Evolutionary conservation across 2,888 invertebrate species (phyloP), one percentile per base, ranked within the genome.

Genomic region (Therioaphis trifolii): DNA sequence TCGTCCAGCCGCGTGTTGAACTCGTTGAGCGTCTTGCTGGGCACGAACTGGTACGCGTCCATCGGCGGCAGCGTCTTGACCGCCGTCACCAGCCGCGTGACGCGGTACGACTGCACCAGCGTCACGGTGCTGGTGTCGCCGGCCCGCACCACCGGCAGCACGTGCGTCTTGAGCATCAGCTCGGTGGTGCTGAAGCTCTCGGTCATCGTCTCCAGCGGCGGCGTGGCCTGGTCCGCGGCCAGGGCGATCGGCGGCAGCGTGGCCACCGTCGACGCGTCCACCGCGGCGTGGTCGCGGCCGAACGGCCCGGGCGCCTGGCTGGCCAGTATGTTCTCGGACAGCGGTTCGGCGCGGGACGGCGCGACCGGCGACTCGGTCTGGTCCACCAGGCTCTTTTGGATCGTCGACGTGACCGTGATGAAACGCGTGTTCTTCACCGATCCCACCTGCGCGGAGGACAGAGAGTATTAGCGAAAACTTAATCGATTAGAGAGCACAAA

Each of bases 151-250:
- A 96, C 92, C 0, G 97, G 97, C 77, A 97, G 89, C 85, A 97
- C 92, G 88, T 96, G 96, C 0, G 97, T 97, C 89, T 96, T 96
- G 24, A 96, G 89, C 90, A 96, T 93, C 14, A 94, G 91, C 89
- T 96, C 95, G 0, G 96, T 96, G 7, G 96, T 96, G 87, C 96
- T 96, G 89, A 96, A 97, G 4, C 96, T 96, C 89, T 97, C 96
- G 0, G 95, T 96, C 66, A 95, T 90, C 0, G 96, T 96, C 90
- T 96, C 95, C 76, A 97, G 89, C 0, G 95, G 95, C 18, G 96
- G 95, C 0, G 96, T 96, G 88, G 94, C 94, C 88, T 93, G 92
- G 87, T 93, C 94, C 14, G 85, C 84, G 11, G 93, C 92, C 61
- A 95, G 89, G 85, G 93, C 93, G 85, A 96, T 92, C 0, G 95